Base-by-base conservation (phyloP, 2,797 vertebrate genomes). In the Synanceia verrucosa region DNA sequence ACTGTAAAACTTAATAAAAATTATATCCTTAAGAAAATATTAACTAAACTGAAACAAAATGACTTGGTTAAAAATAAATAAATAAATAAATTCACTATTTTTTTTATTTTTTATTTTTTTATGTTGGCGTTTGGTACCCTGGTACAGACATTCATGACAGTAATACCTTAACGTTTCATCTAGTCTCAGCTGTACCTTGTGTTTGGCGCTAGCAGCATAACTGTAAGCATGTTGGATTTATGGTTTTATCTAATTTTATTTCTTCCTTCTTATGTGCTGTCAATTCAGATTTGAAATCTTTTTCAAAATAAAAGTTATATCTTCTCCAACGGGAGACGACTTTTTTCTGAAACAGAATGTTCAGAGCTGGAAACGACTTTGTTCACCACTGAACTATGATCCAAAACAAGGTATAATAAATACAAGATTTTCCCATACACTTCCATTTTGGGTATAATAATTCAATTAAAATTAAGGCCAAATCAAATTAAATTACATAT, bases 321-420 rank as follows among this genome's bases (percentile, higher is more conserved):
- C n/a, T n/a, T n/a, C n/a, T n/a, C n/a, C n/a, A n/a, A n/a, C n/a
- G n/a, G n/a, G n/a, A n/a, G n/a, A n/a, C n/a, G n/a, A n/a, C n/a
- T n/a, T n/a, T n/a, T 61, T 59, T 14, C 28, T 28, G 9, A 59
- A 26, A 74, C 14, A 23, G 75, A 69, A 68, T 66, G 41, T 62
- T 62, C 26, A 59, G 64, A 65, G 34, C 59, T 43, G 44, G 51
- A 73, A 71, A 55, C 31, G 13, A 50, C 34, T 36, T 6, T 50
- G 44, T 13, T 61, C 10, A 65, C 46, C 56, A 62, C 60, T 73
- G 50, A 75, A 37, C 60, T 21, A 34, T 57, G 44, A 59, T 36
- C 6, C 37, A 24, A 65, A 72, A 63, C 19, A 10, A 34, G 46
- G n/a, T n/a, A 26, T 28, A 57, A 77, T 41, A 3, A 64, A 61